Percentiles rank a stretch among this genome's conserved stretches.
Conservation (phyloP, 2,888 invertebrate genomes). For the Pocota personata region DNA sequence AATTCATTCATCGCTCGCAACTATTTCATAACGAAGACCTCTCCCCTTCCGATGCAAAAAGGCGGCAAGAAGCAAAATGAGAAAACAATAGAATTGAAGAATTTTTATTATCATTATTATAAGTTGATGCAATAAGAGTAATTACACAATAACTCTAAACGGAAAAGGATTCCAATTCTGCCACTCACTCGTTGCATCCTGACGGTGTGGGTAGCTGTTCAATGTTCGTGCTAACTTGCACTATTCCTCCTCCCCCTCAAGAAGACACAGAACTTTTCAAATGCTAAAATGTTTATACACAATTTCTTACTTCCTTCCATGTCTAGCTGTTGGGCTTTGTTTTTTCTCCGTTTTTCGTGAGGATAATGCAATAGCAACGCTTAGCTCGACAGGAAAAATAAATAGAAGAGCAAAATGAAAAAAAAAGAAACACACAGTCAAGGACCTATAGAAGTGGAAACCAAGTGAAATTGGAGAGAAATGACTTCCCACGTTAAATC, state of each 20-base stretch:
- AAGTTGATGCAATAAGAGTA: slow-evolving; percentile 29
- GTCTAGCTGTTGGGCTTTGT: neutral
- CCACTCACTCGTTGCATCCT: neutral
- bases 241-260: neutral
- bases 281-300: slow-evolving; percentile 8
- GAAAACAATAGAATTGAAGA: slow-evolving; percentile 4
- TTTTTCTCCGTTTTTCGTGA: slow-evolving; percentile 7
- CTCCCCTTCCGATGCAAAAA: neutral
- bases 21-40: neutral
- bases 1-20: neutral
- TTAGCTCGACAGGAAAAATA: slow-evolving; percentile 10
- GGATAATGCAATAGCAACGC: slow-evolving; percentile 22
- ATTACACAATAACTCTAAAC: slow-evolving; percentile 22
- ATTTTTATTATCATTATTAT: slow-evolving; percentile 34
- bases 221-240: neutral
- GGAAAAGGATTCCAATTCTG: neutral
- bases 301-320: slow-evolving; percentile 6
- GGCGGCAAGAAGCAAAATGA: neutral
- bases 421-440: neutral
- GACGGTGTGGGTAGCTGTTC: neutral
- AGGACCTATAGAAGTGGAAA: slow-evolving; percentile 9
- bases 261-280: neutral
- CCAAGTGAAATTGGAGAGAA: slow-evolving; percentile 32
- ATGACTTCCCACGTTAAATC: slow-evolving; percentile 21
- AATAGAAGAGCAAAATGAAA: neutral